Evolutionary conservation across 1,140 invertebrate genomes (phyloP).

Genomic region (Plodia interpunctella): DNA sequence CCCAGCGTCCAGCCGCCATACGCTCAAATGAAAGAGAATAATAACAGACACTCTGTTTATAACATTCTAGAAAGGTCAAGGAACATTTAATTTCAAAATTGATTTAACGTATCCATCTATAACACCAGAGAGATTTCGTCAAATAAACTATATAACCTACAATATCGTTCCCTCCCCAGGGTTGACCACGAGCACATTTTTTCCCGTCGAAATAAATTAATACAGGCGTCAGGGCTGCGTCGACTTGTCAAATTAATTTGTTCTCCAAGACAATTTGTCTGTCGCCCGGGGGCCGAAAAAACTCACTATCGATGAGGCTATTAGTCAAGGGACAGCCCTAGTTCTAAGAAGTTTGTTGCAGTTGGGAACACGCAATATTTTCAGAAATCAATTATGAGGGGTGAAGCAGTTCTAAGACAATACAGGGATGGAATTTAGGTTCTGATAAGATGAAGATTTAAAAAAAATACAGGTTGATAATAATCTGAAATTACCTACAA

Average conservation of each 20-base stretch:
- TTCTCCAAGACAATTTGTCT: slow-evolving; percentile 70
- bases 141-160: neutral
- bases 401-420: neutral
- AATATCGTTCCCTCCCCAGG: neutral
- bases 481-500: too few species aligned
- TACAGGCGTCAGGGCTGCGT: slow-evolving; percentile 52
- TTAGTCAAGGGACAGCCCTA: slow-evolving; percentile 9
- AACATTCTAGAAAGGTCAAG: too few species aligned
- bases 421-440: too few species aligned
- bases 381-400: slow-evolving; percentile 2
- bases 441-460: too few species aligned
- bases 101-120: too few species aligned
- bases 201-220: slow-evolving; percentile 70
- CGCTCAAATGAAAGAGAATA: too few species aligned
- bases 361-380: neutral
- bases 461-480: too few species aligned
- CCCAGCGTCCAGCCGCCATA: too few species aligned
- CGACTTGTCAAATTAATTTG: slow-evolving; percentile 73
- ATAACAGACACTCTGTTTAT: too few species aligned
- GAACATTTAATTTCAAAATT: too few species aligned
- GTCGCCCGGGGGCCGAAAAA: slow-evolving; percentile 47
- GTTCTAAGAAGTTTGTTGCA: slow-evolving; percentile 5
- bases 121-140: neutral
- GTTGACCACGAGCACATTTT: slow-evolving; percentile 51
- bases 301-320: slow-evolving; percentile 51